phyloP scores from a whole-genome alignment of 2,888 invertebrate species.

The Lasioglossum zephyrum region DNA sequence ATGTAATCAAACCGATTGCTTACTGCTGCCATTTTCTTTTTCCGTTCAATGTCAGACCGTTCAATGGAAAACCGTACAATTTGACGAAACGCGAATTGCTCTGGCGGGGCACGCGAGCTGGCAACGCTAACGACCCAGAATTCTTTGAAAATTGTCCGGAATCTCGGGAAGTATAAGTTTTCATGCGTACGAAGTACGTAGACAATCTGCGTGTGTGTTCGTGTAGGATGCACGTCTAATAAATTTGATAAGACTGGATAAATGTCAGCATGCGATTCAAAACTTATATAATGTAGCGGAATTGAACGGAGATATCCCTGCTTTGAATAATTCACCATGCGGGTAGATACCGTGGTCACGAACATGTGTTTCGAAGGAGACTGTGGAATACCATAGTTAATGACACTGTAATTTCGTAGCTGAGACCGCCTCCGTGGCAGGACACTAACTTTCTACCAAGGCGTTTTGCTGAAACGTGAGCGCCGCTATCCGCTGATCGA shows the following conservation, averaged over 20 bases:
- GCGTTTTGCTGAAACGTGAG: not conserved
- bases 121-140: not conserved
- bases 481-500: slow-evolving; percentile 6
- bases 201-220: not conserved
- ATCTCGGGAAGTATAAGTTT: not conserved
- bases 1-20: not conserved
- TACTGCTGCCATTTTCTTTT: not conserved
- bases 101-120: not conserved
- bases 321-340: slow-evolving; percentile 31
- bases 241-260: not conserved
- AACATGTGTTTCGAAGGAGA: slow-evolving; percentile 27
- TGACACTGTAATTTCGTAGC: slow-evolving; percentile 44
- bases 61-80: not conserved
- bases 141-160: not conserved
- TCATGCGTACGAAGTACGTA: not conserved
- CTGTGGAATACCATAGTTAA: slow-evolving; percentile 41
- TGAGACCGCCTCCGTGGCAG: not conserved
- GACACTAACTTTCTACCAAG: slow-evolving; percentile 39
- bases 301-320: slow-evolving; percentile 14
- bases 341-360: not conserved
- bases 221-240: not conserved
- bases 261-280: not conserved
- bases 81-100: slow-evolving; percentile 6
- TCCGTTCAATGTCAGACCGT: not conserved
- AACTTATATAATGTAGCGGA: not conserved